Base-by-base conservation (phyloP, 2,113 vertebrate genomes). In the Nothobranchius kuhntae region DNA sequence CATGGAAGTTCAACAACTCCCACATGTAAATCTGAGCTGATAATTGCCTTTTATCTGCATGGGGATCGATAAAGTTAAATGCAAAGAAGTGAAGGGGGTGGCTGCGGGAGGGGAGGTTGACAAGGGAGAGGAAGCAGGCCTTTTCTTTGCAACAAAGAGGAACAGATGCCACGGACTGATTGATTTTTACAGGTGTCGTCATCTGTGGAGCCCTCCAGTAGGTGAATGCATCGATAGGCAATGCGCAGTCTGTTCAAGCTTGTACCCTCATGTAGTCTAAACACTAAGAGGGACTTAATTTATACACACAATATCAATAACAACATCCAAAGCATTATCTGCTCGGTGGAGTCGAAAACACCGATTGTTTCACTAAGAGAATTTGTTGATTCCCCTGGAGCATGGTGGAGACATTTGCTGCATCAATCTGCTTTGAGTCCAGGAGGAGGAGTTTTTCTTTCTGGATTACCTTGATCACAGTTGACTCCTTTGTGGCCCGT, bases 401-500 rank as follows among this genome's bases (percentile, higher is more conserved):
- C 55, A 38, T 56, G 74, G 35, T 45, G 58, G 66, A 55, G 71
- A 61, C 77, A 58, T 44, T 44, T 63, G 58, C 13, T 68, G 55
- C 47, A 47, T 68, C n/a, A 57, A n/a, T 24, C 55, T 4, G 53
- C 78, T 65, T 61, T 53, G 12, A 68, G n/a, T 77, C 45, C 54
- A 4, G 51, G 7, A 30, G 55, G 66, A 58, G 35, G 61, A 61
- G 0, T 40, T 38, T 65, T 62, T 67, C 13, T 56, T 50, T 61
- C 46, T 52, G 45, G 30, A 45, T 69, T 94, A 99, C 98, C 96
- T 95, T 96, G 95, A 71, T 98, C 96, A 68, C 98, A 99, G 63
- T 86, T 95, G 83, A 95, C 91, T 73, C 98, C 98, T 89, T 96
- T 98, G 92, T 95, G 96, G 44, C 98, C 98, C 0, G 92, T 93